Percentiles rank a stretch among this genome's conserved stretches.
These are phyloP conservation scores for Cheilosia vernalis DNA, from an alignment of 2,888 invertebrate genomes.

Conservation along the genomic window DNA sequence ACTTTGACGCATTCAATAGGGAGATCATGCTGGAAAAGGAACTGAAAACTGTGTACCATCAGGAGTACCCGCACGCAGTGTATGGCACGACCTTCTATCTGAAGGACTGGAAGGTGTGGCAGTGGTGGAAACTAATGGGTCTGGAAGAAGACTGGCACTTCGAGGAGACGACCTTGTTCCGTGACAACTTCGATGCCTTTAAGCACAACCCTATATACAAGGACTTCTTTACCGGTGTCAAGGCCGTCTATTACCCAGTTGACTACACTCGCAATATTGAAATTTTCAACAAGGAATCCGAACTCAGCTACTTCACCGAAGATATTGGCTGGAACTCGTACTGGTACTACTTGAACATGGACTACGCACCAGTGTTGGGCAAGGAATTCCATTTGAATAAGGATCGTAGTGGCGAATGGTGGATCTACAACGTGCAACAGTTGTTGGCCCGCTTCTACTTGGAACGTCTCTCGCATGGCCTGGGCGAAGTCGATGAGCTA, in stretches of 20 bases:
- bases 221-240: conserved; percentile 77
- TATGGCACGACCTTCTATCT: conserved; percentile 25
- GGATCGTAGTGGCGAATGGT: conserved; percentile 87
- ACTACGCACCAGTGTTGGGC: conserved; percentile 87
- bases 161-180: conserved; percentile 78
- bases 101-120: conserved; percentile 80
- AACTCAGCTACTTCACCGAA: conserved; percentile 88
- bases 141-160: conserved; percentile 79
- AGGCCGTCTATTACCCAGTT: conserved; percentile 82
- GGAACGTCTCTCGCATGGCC: conserved; percentile 89
- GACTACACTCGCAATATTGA: conserved; percentile 85
- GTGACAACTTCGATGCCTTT: conserved; percentile 78
- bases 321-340: conserved; percentile 88
- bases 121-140: conserved; percentile 81
- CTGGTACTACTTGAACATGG: conserved; percentile 86
- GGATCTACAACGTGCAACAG: conserved; percentile 88
- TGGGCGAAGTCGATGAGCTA: conserved; percentile 87
- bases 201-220: conserved; percentile 78
- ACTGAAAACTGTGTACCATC: conserved; percentile 78
- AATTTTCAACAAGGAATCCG: conserved; percentile 85
- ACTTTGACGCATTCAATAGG: conserved; percentile 83
- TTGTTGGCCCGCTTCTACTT: conserved; percentile 89
- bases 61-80: conserved; percentile 76
- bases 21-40: conserved; percentile 83
- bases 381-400: conserved; percentile 84